Conservation (phyloP, 2,888 invertebrate genomes). For the Pomacea canaliculata region DNA sequence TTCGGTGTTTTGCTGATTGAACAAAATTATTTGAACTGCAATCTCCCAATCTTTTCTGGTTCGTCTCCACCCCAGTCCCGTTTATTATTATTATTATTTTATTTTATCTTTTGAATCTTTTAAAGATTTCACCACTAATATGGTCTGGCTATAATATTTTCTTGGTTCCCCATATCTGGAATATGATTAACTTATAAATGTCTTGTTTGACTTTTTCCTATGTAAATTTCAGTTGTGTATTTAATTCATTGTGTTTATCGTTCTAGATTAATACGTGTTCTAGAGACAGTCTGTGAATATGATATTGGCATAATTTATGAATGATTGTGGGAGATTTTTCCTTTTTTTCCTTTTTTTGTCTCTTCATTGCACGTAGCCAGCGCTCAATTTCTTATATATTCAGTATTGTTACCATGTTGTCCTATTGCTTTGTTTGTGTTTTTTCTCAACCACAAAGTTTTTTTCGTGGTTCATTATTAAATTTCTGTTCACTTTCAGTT, state of each 20-base stretch:
- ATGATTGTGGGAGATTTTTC: slow-evolving; percentile 25
- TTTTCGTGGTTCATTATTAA: slow-evolving; percentile 36
- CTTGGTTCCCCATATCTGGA: slow-evolving; percentile 5
- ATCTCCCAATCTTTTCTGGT: too few species aligned
- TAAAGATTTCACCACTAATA: slow-evolving; percentile 8
- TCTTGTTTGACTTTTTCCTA: slow-evolving; percentile 13
- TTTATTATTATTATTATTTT: background rate
- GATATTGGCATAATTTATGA: slow-evolving; percentile 27
- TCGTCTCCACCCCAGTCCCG: background rate
- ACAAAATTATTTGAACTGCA: too few species aligned
- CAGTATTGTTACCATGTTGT: slow-evolving; percentile 31
- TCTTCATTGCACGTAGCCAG: slow-evolving; percentile 30
- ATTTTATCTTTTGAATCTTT: background rate
- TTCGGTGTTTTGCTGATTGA: too few species aligned
- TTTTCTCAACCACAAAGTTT: slow-evolving; percentile 24
- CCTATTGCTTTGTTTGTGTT: slow-evolving; percentile 21
- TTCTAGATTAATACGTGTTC: slow-evolving; percentile 14
- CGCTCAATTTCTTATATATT: slow-evolving; percentile 23
- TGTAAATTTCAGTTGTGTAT: slow-evolving; percentile 22
- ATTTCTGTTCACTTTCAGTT: slow-evolving; percentile 35
- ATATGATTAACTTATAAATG: slow-evolving; percentile 19
- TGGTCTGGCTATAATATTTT: slow-evolving; percentile 16
- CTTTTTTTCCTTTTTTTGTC: slow-evolving; percentile 25
- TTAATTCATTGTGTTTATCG: slow-evolving; percentile 19
- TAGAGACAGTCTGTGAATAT: slow-evolving; percentile 16